A percentile compares a stretch with the other conserved stretches of the same genome.
These are phyloP conservation scores for Lordiphosa clarofinis DNA, from an alignment of 1,140 invertebrate species.

Conservation along the genomic window DNA sequence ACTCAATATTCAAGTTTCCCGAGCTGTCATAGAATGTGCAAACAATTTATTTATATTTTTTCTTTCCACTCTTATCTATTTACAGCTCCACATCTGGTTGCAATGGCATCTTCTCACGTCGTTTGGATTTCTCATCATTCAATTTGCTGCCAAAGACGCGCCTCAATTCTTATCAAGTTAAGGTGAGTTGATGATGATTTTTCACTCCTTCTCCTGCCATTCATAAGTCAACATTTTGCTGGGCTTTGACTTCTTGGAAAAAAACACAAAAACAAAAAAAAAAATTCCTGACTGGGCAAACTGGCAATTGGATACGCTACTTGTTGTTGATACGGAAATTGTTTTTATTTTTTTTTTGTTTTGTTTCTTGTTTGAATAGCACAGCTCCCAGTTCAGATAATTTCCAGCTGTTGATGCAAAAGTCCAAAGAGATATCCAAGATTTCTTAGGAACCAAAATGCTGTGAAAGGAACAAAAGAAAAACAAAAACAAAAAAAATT, in stretches of 20 bases:
- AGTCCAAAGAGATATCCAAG: slow-evolving; percentile 20
- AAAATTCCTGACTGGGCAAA: slow-evolving; percentile 58
- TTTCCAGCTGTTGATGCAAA: slow-evolving; percentile 54
- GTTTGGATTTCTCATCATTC: slow-evolving; percentile 96
- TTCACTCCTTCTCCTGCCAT: slow-evolving; percentile 25
- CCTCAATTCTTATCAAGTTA: slow-evolving; percentile 99
- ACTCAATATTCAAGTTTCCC: slow-evolving; percentile 10
- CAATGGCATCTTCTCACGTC: slow-evolving; percentile 93
- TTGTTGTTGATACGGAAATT: slow-evolving; percentile 13
- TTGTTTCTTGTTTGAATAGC: slow-evolving; percentile 31
- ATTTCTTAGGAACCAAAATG: slow-evolving; percentile 41
- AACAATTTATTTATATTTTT: slow-evolving; percentile 25
- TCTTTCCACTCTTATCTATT: slow-evolving; percentile 54
- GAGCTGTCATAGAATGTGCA: slow-evolving; percentile 27
- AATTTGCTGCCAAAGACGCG: slow-evolving; percentile 95
- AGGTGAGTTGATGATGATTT: slow-evolving; percentile 85
- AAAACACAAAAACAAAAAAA: slow-evolving; percentile 33
- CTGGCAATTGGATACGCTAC: slow-evolving; percentile 62
- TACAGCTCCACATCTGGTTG: slow-evolving; percentile 91
- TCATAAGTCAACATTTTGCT: slow-evolving; percentile 41
- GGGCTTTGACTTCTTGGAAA: slow-evolving; percentile 42
- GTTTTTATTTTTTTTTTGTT: slow-evolving; percentile 7
- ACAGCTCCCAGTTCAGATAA: slow-evolving; percentile 48
- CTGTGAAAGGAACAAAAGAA: slow-evolving; percentile 18
- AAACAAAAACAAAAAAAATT: slow-evolving; percentile 24